phyloP scores from a whole-genome alignment of 2,797 vertebrate species.

The Gambusia yucatana region DNA sequence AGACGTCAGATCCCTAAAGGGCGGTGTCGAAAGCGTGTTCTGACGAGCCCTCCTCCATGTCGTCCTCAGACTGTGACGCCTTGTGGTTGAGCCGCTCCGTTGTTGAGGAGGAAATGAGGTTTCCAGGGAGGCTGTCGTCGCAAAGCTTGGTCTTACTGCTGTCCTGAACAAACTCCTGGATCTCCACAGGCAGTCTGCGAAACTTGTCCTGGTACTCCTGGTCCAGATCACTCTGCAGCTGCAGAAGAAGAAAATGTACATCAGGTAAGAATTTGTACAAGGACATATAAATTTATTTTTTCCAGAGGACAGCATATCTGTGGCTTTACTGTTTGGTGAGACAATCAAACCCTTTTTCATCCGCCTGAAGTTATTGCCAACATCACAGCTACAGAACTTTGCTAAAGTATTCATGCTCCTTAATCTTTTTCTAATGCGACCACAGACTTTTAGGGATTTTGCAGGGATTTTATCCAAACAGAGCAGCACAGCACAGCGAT shows the following conservation, averaged over 20 bases:
- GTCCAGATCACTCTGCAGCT: constrained; percentile 95
- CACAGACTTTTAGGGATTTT: not conserved
- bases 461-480: not conserved
- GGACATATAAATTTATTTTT: not conserved
- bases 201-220: constrained; percentile 99
- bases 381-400: not conserved
- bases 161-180: constrained; percentile 98
- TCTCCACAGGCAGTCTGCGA: constrained; percentile 94
- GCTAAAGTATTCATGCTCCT: not conserved
- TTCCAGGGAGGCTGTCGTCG: constrained; percentile 76
- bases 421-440: not conserved
- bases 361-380: not conserved
- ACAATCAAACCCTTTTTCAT: not conserved
- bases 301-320: not conserved
- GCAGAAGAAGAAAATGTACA: constrained; percentile 12
- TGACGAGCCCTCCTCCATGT: constrained; percentile 84
- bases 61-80: constrained; percentile 85
- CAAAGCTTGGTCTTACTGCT: constrained; percentile 89
- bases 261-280: not conserved
- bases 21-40: constrained; percentile 91
- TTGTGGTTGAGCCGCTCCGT: constrained; percentile 87
- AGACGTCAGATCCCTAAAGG: constrained; percentile 80
- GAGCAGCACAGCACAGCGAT: not conserved
- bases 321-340: constrained; percentile 1
- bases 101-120: constrained; percentile 78